These are phyloP conservation scores for Tricholaema leucomelas DNA, from an alignment of 2,113 vertebrate species.

Conservation along the genomic window DNA sequence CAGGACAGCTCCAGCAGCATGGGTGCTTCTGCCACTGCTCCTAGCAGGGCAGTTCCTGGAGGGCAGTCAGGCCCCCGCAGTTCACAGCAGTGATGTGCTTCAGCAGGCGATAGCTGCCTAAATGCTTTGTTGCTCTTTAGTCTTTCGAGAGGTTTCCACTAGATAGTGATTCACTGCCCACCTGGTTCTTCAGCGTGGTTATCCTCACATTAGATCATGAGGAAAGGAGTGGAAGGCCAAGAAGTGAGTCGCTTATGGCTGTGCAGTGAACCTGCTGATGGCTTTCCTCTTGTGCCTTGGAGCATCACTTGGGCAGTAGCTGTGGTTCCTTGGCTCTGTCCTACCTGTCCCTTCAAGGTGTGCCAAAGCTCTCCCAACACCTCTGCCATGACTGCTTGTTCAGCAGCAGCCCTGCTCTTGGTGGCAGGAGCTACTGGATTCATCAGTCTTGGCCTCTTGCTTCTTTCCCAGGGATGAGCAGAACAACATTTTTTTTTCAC, in stretches of 20 bases:
- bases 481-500: neutral
- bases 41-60: neutral
- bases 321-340: neutral
- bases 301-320: neutral
- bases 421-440: neutral
- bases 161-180: neutral
- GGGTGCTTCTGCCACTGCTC: neutral
- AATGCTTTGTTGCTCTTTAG: neutral
- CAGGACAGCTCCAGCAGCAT: neutral
- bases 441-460: neutral
- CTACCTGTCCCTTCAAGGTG: neutral
- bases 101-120: neutral
- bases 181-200: neutral
- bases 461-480: neutral
- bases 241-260: neutral
- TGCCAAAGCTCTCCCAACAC: accelerated
- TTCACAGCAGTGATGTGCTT: neutral
- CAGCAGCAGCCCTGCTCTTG: accelerated
- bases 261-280: neutral
- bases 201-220: neutral
- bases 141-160: neutral
- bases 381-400: accelerated
- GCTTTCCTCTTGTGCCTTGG: neutral
- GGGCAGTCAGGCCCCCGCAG: accelerated
- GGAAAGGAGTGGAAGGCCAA: neutral